Percentiles rank a stretch among this genome's conserved stretches.
phyloP scores from a whole-genome alignment of 37 sponge, comb jelly and placozoan genomes.

The Halichondria panicea region DNA sequence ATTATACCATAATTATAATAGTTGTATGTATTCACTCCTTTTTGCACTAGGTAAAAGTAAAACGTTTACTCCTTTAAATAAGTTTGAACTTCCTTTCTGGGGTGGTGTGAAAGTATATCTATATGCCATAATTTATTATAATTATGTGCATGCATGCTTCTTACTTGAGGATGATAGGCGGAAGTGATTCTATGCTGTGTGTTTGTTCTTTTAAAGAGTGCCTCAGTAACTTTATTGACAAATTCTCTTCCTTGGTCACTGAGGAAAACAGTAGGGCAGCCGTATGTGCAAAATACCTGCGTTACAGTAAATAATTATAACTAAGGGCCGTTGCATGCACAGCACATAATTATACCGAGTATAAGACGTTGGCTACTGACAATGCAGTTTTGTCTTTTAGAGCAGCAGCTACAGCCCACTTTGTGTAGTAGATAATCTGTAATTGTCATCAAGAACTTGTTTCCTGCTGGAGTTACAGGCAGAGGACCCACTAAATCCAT shows the following conservation, averaged over 20 bases:
- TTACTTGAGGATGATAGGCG: conserved; percentile 47
- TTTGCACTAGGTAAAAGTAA: too few species aligned
- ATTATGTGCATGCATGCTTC: background rate
- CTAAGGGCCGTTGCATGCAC: background rate
- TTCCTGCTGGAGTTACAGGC: conserved; percentile 12
- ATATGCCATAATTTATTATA: too few species aligned
- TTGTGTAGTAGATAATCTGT: conserved; percentile 50
- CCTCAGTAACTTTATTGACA: conserved; percentile 18
- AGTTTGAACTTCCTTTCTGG: too few species aligned
- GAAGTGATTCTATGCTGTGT: conserved; percentile 28
- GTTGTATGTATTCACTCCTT: too few species aligned
- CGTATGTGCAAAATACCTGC: conserved; percentile 9
- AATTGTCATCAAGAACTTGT: conserved; percentile 32
- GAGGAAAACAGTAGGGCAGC: conserved; percentile 29
- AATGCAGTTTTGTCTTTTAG: conserved; percentile 35
- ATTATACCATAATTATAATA: too few species aligned
- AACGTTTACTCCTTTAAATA: background rate
- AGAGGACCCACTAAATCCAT: conserved; percentile 45
- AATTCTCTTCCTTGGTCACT: conserved; percentile 51
- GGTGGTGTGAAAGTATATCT: too few species aligned
- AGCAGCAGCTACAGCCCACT: conserved; percentile 52
- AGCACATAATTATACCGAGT: background rate
- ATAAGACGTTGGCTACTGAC: conserved; percentile 23
- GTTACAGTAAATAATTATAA: background rate
- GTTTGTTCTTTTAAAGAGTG: conserved; percentile 17